Base-by-base conservation (phyloP, 1,140 invertebrate genomes). In the Macrocentrus cingulum region DNA sequence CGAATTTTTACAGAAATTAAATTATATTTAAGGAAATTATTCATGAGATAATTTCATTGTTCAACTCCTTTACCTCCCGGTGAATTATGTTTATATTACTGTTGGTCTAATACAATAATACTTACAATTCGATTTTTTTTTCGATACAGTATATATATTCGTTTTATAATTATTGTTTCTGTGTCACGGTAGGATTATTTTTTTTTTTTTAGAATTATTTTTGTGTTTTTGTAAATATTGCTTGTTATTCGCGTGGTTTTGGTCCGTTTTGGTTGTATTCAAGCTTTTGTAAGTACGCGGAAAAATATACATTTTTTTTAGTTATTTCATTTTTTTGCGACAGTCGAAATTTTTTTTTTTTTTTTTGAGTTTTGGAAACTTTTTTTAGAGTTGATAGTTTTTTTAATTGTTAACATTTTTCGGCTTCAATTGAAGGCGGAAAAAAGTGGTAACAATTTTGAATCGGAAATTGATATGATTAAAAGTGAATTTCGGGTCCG, bases 1-100 rank as follows among this genome's bases (percentile, higher is more conserved):
- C 67, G 19, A 64, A 58, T n/a, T 46, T 61, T 15, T 73, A 71
- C 29, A 68, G 66, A 56, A 74, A 74, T 70, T 75, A 64, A 44
- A 49, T 34, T 18, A 42, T 23, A 8, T 20, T 59, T 41, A 11
- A 20, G 45, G n/a, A 6, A 44, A n/a, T 34, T 51, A 37, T 49
- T 41, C 23, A 46, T 36, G 42, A 37, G 29, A 25, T 36, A 44
- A 19, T 51, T 45, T 51, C 23, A 39, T 50, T 41, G 29, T 44
- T 51, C 16, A 44, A 25, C 9, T 44, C 13, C 29, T 41, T 54
- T 42, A 44, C 52, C 25, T 45, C 9, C 39, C n/a, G 36, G 20
- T 18, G 13, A 37, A 37, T 7, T 39, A n/a, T 39, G 36, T 39
- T 39, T 39, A 3, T 29, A 4, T 29, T 39, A 3, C 15, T 39